Conservation (phyloP, 2,888 invertebrate genomes). For the Coleophora flavipennella region DNA sequence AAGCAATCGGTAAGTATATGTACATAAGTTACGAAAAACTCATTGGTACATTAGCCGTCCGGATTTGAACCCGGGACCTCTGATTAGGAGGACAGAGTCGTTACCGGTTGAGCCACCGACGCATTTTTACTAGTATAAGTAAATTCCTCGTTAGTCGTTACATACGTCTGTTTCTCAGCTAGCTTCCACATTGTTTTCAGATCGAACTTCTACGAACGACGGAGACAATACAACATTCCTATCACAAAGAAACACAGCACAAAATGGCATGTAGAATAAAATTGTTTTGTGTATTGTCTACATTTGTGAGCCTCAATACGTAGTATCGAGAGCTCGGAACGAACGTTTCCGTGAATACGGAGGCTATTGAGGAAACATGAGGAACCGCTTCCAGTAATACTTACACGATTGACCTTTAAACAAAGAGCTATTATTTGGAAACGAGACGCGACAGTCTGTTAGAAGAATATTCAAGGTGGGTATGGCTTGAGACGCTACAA, state of each 20-base stretch:
- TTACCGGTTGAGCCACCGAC: no score
- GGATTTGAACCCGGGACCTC: no score
- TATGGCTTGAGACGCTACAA: no score
- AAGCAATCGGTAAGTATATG: no score
- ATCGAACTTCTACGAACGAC: slow-evolving; percentile 4
- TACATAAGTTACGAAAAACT: no score
- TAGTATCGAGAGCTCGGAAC: slow-evolving; percentile 14
- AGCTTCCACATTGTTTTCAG: slow-evolving; percentile 8
- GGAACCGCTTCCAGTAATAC: slow-evolving; percentile 25
- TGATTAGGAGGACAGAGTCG: no score
- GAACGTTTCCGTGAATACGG: slow-evolving; percentile 37
- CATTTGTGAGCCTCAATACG: no score
- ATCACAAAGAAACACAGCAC: not conserved
- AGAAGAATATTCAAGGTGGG: no score
- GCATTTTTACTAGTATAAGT: no score
- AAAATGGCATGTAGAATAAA: not conserved
- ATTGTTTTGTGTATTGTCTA: not conserved
- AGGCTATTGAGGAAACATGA: slow-evolving; percentile 43
- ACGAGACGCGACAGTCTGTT: slow-evolving; percentile 23
- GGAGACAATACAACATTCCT: not conserved
- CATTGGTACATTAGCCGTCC: no score
- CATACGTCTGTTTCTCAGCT: not conserved
- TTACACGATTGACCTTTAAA: slow-evolving; percentile 42
- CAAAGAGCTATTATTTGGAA: slow-evolving; percentile 46
- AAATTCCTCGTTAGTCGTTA: not conserved